Conservation (phyloP, 2,113 vertebrate species). For the Grus americana region DNA sequence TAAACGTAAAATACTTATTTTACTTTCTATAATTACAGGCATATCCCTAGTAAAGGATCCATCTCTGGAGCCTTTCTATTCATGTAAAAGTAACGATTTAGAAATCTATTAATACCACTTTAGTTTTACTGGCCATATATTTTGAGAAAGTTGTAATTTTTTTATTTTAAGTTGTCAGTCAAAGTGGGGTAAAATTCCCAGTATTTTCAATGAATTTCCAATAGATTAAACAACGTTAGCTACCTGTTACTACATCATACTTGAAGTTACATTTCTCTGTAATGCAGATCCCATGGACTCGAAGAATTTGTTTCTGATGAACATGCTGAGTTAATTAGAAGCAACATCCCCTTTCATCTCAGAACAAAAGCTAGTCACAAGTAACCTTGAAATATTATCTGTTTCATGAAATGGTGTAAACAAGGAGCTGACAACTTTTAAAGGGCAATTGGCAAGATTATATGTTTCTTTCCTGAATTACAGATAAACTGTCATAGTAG, state of each 20-base stretch:
- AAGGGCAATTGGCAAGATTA: conserved; percentile 38
- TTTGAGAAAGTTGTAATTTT: conserved; percentile 18
- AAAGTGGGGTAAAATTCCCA: neutral
- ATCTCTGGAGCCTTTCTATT: neutral
- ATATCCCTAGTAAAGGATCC: neutral
- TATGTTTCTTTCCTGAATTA: conserved; percentile 27
- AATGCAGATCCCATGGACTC: neutral
- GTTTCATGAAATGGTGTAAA: neutral
- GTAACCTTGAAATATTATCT: conserved; percentile 32
- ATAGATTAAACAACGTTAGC: neutral
- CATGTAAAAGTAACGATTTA: neutral
- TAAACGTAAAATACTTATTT: conserved; percentile 41
- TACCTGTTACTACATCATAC: neutral
- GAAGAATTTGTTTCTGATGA: neutral
- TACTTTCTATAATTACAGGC: neutral
- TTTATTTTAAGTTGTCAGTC: neutral
- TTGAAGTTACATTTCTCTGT: neutral
- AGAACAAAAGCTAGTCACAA: conserved; percentile 6
- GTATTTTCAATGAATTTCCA: neutral
- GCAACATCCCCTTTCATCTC: neutral
- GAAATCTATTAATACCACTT: neutral
- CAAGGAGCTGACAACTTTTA: conserved; percentile 18
- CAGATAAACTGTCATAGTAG: conserved; percentile 6
- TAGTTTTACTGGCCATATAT: neutral
- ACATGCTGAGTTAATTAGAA: neutral